A percentile compares a stretch with the other conserved stretches of the same genome.
phyloP scores from a whole-genome alignment of 35 echinoderm and acorn worm species.

The Strongylocentrotus purpuratus region DNA sequence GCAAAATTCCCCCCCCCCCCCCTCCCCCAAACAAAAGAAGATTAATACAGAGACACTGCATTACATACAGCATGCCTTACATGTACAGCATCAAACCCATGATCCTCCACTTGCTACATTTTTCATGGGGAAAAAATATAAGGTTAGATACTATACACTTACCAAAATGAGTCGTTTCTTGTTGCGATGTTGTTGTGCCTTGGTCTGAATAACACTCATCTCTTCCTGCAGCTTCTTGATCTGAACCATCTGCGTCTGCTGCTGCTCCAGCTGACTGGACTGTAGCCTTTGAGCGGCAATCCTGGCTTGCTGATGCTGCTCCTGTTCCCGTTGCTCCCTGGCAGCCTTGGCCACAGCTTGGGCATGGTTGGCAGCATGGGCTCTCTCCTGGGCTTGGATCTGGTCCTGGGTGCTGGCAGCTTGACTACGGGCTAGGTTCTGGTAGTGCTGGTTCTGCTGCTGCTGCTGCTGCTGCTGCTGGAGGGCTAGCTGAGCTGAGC shows the following conservation, averaged over 20 bases:
- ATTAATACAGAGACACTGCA: no score
- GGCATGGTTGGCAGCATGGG: conserved; percentile 24
- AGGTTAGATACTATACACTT: background rate
- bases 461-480: conserved; percentile 11
- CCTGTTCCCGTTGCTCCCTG: conserved; percentile 25
- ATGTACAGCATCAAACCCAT: no score
- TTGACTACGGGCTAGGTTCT: background rate
- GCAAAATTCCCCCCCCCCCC: no score
- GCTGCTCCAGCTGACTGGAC: background rate
- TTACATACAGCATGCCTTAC: no score
- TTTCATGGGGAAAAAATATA: no score
- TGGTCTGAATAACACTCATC: background rate
- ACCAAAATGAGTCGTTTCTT: background rate
- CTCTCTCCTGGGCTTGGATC: background rate
- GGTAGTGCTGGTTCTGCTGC: background rate
- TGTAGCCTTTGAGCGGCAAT: background rate
- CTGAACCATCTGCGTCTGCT: background rate
- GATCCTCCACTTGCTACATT: no score
- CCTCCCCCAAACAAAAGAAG: no score
- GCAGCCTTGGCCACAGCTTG: background rate
- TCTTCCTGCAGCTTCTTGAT: conserved; percentile 23
- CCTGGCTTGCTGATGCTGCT: conserved; percentile 37
- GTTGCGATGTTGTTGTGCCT: background rate
- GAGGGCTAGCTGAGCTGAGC: background rate
- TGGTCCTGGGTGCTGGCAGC: background rate